Percentiles rank a stretch among this genome's conserved stretches.
Evolutionary conservation across 2,888 invertebrate genomes (phyloP).

Genomic region (Lasioglossum pauxillum): DNA sequence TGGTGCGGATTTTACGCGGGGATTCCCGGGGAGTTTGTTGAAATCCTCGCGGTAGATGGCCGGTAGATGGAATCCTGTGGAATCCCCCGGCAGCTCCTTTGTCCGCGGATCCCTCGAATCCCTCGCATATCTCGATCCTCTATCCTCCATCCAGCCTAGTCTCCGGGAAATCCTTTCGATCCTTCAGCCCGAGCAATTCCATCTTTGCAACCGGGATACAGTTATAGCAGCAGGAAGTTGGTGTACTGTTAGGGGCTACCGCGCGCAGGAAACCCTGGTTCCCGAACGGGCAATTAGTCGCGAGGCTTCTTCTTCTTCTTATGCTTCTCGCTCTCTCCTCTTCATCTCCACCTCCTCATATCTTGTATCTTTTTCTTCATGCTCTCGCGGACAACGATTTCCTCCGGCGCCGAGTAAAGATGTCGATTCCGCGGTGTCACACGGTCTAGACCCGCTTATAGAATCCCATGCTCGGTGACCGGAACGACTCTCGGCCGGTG

Average conservation of each 20-base stretch:
- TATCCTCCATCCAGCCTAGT: not conserved
- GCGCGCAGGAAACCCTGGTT: slow-evolving; percentile 6
- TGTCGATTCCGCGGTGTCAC: slow-evolving; percentile 15
- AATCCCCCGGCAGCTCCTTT: not conserved
- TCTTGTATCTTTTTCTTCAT: not conserved
- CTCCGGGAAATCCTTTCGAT: slow-evolving; percentile 14
- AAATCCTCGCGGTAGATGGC: not conserved
- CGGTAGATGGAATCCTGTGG: not conserved
- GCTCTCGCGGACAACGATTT: not conserved
- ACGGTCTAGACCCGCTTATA: not conserved
- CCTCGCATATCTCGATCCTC: slow-evolving; percentile 7
- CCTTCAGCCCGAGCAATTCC: not conserved
- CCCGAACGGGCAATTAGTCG: slow-evolving; percentile 7
- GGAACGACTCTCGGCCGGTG: slow-evolving; percentile 7
- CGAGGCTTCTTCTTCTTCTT: slow-evolving; percentile 13
- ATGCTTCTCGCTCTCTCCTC: not conserved
- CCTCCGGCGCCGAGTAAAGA: not conserved
- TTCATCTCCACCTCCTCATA: not conserved
- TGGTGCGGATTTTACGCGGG: not conserved
- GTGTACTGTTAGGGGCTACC: slow-evolving; percentile 16
- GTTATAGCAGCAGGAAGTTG: slow-evolving; percentile 1
- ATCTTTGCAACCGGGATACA: not conserved
- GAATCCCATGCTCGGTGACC: slow-evolving; percentile 14
- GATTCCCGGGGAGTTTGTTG: not conserved
- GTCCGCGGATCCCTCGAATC: not conserved